Conservation (phyloP, 1,140 invertebrate genomes). For the Panagrolaimus sp. region DNA sequence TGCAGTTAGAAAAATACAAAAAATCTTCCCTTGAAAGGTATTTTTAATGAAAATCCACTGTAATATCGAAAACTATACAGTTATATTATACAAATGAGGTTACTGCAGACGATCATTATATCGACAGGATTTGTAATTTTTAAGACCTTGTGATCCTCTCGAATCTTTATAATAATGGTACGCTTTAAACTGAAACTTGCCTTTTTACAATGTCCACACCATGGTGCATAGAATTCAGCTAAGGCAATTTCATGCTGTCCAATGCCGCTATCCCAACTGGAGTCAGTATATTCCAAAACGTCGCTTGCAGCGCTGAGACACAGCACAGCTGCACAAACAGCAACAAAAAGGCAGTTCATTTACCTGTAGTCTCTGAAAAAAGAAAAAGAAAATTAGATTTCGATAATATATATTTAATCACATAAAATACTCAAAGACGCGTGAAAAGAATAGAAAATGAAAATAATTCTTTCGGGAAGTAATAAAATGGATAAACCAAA, state of each 20-base stretch:
- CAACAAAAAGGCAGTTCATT: constrained; percentile 11
- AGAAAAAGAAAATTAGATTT: no score
- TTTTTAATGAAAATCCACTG: no score
- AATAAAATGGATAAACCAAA: neutral
- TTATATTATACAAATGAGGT: no score
- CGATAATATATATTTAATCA: no score
- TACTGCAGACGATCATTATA: no score
- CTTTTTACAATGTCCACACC: constrained; percentile 95
- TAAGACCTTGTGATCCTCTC: no score
- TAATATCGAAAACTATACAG: no score
- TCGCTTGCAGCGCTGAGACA: constrained; percentile 60
- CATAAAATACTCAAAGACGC: no score
- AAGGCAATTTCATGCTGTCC: constrained; percentile 77
- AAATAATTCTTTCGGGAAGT: neutral
- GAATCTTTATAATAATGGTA: constrained; percentile 52
- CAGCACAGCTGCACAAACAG: constrained; percentile 11
- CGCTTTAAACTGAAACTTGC: no score
- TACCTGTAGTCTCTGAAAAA: constrained; percentile 6
- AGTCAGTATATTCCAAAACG: constrained; percentile 78
- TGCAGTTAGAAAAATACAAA: no score
- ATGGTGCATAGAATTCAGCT: constrained; percentile 97
- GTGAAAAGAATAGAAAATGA: neutral
- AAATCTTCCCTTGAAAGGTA: no score
- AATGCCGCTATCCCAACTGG: constrained; percentile 73
- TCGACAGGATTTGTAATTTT: no score